These are phyloP conservation scores for Meandrina meandrites DNA, from an alignment of 92 coral and sea anemone species.

Conservation along the genomic window DNA sequence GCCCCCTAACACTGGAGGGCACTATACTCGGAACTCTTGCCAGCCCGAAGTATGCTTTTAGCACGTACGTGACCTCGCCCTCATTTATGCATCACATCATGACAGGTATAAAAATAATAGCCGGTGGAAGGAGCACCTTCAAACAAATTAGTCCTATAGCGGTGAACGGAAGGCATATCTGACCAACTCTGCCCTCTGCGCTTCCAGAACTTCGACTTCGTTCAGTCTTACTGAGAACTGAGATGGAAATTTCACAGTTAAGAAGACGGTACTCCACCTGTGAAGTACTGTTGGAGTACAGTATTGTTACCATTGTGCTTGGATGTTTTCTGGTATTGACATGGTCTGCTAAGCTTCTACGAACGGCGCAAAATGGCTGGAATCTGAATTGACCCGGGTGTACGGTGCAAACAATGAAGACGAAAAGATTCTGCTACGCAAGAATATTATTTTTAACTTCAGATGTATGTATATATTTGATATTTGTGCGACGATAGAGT, in stretches of 20 bases:
- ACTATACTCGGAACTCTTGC: background rate
- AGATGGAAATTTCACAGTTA: conserved; percentile 26
- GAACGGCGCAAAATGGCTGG: conserved; percentile 9
- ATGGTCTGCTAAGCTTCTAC: conserved; percentile 3
- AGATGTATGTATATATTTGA: background rate
- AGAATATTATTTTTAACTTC: background rate
- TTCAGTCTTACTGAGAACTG: background rate
- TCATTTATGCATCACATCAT: background rate
- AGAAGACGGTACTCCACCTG: conserved; percentile 21
- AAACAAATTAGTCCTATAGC: background rate
- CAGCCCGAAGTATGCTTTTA: background rate
- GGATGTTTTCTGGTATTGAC: conserved; percentile 18
- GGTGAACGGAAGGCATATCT: background rate
- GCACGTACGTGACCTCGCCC: background rate
- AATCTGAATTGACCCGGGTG: background rate
- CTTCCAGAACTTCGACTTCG: background rate
- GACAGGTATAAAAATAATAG: background rate
- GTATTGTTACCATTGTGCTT: conserved; percentile 16
- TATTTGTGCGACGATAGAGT: background rate
- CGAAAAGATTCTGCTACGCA: background rate
- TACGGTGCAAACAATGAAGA: background rate
- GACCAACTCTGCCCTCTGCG: background rate
- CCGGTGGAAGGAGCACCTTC: background rate
- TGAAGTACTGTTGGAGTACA: conserved; percentile 23
- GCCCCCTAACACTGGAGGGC: background rate